These are phyloP conservation scores for Mus spicilegus DNA, from an alignment of 2,113 vertebrate genomes.

Conservation along the genomic window DNA sequence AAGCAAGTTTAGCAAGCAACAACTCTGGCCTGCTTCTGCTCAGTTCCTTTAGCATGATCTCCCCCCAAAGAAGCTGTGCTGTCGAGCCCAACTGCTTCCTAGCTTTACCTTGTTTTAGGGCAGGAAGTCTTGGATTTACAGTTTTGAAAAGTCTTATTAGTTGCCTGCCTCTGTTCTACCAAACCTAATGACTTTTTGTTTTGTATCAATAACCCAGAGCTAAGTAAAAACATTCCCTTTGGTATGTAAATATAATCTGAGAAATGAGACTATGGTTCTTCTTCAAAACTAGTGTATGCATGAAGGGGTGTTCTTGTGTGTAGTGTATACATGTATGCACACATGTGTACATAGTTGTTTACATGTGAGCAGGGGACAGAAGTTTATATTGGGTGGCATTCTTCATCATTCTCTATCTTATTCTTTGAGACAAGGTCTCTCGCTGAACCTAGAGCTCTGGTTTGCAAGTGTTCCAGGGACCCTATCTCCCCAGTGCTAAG, in stretches of 20 bases:
- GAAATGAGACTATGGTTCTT: not conserved
- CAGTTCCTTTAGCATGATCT: not conserved
- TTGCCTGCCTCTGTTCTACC: not conserved
- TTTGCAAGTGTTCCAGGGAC: not conserved
- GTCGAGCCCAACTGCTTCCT: not conserved
- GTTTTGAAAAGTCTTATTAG: not conserved
- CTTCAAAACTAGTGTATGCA: not conserved
- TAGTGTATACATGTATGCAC: not conserved
- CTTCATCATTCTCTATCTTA: not conserved
- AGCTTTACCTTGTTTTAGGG: not conserved
- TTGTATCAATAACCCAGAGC: not conserved
- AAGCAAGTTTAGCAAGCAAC: not conserved
- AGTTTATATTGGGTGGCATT: not conserved
- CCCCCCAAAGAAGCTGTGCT: too few species aligned
- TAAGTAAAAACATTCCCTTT: not conserved
- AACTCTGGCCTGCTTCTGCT: not conserved
- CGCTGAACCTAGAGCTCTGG: not conserved
- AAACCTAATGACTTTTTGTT: not conserved
- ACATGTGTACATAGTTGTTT: not conserved
- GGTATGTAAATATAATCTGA: not conserved
- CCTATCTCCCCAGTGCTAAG: not conserved
- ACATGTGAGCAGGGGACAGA: not conserved
- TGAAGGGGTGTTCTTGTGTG: not conserved
- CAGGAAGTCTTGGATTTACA: not conserved
- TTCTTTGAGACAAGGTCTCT: not conserved